Percentiles rank a stretch among this genome's conserved stretches.
Conservation (phyloP, 1,140 invertebrate genomes). For the Paramacrobiotus metropolitanus region DNA sequence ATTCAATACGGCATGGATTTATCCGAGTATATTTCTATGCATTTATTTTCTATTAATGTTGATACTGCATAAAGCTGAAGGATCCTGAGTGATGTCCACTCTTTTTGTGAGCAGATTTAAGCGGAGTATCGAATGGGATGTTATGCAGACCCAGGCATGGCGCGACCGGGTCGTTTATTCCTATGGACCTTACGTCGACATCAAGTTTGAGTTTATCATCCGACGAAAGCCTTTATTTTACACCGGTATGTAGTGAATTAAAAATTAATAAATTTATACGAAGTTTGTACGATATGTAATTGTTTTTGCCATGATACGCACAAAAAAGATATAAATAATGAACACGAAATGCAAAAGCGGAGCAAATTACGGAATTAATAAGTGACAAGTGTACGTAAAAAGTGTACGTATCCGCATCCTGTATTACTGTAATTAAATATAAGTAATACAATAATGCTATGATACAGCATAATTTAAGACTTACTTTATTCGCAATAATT, state of each 20-base stretch:
- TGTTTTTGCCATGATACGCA: too few species aligned
- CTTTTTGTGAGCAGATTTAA: too few species aligned
- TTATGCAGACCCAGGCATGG: conserved; percentile 36
- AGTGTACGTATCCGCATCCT: not conserved
- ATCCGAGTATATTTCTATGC: conserved; percentile 70
- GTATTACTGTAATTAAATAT: not conserved
- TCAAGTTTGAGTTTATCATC: conserved; percentile 90
- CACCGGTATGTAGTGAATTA: conserved; percentile 29
- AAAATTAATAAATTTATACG: not conserved
- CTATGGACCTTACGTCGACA: conserved; percentile 44
- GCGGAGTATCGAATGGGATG: conserved; percentile 91
- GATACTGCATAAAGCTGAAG: too few species aligned
- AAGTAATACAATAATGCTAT: too few species aligned
- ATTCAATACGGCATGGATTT: conserved; percentile 58
- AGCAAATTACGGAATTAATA: not conserved
- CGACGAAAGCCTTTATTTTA: conserved; percentile 89
- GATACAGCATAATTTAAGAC: not conserved
- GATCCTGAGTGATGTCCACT: too few species aligned
- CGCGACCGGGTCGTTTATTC: conserved; percentile 33
- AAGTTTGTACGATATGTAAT: not conserved
- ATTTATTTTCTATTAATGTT: too few species aligned
- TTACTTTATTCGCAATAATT: not conserved
- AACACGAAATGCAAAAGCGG: not conserved
- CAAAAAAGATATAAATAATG: too few species aligned
- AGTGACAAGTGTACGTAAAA: not conserved